Base-by-base conservation (phyloP, 2,113 vertebrate genomes). In the Trinectes maculatus region DNA sequence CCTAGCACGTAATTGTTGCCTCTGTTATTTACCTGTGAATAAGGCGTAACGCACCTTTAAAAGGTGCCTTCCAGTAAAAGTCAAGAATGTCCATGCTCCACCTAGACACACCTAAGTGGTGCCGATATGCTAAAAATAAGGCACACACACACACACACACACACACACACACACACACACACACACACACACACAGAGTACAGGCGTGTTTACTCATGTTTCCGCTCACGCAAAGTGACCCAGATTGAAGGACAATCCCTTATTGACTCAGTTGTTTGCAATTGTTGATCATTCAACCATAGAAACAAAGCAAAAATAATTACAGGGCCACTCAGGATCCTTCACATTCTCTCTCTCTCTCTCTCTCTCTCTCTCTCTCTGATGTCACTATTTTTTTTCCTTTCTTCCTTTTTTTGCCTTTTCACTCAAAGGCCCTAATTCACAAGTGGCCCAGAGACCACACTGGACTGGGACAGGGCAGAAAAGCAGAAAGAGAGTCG, bases 361-460 rank as follows among this genome's bases (percentile, higher is more conserved):
- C 39, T 47, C 74, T 66, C 28, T 74, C 33, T 53, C 55, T 53
- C 58, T 62, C 74, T 22, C 51, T 40, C 53, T 74, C 62, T 87
- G 80, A 83, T 85, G 77, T 84, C 81, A 85, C 69, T 72, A 1
- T 1, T 21, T 80, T 54, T 68, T 52, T 59, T 37, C n/a, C n/a
- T n/a, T n/a, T n/a, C n/a, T n/a, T 63, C 43, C 9, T 26, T 53
- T 70, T 52, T 61, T 37, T 61, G 48, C 16, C 36, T 63, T 76
- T 72, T 66, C n/a, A 25, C 67, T 78, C 60, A 89, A 84, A 82
- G 68, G 83, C 76, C 64, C 66, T 57, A 65, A 86, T 89, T 88
- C 84, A 86, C 67, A 78, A 88, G 85, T 87, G 84, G 71, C 84
- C 88, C 83, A 84, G 70, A 87, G 82, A 87, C 83, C 64, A 44